These are phyloP conservation scores for Protophormia terraenovae DNA, from an alignment of 2,888 invertebrate genomes.

Conservation along the genomic window DNA sequence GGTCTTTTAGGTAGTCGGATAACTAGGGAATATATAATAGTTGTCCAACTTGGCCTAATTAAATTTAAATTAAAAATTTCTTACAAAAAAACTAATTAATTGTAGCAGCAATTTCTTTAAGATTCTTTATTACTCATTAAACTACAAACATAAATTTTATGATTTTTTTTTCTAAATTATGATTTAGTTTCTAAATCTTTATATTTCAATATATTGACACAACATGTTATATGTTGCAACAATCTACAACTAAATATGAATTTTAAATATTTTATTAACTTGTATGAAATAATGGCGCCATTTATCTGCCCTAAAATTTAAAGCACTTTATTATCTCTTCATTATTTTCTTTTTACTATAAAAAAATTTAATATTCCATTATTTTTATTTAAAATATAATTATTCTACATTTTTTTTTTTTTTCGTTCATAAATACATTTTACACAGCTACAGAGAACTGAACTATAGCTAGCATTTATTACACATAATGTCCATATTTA, in stretches of 20 bases:
- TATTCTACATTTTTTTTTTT: neutral
- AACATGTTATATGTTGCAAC: neutral
- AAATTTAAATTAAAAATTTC: too few species aligned
- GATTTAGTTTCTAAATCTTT: too few species aligned
- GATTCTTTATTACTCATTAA: too few species aligned
- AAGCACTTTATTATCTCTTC: conserved; percentile 26
- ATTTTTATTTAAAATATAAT: conserved; percentile 49
- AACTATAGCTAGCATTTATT: neutral
- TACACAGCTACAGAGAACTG: neutral
- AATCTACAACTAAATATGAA: neutral
- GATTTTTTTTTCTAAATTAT: neutral
- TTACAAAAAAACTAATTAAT: too few species aligned
- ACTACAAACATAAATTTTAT: too few species aligned
- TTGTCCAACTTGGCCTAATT: too few species aligned
- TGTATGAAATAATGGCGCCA: conserved; percentile 31
- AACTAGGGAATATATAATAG: too few species aligned
- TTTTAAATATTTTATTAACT: neutral
- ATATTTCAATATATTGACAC: too few species aligned
- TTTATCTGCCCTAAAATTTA: conserved; percentile 21
- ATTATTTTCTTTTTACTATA: conserved; percentile 13
- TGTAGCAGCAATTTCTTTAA: too few species aligned
- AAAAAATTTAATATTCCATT: conserved; percentile 37
- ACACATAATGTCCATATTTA: conserved; percentile 8
- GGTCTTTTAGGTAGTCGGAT: too few species aligned
- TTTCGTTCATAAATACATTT: neutral